Evolutionary conservation across 1,140 invertebrate species (phyloP).

Genomic region (Hyphantria cunea): DNA sequence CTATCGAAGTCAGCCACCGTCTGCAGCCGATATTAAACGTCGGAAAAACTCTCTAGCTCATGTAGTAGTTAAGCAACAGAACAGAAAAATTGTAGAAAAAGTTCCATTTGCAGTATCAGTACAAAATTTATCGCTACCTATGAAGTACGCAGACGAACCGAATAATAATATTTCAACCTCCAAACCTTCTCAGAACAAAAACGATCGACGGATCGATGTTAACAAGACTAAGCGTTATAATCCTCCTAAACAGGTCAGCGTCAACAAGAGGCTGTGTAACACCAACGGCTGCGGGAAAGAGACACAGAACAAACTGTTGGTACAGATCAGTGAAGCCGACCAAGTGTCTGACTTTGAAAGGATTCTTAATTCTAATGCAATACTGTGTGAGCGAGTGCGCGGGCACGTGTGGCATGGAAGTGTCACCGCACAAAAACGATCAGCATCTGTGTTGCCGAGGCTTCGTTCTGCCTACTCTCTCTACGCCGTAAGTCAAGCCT

Average conservation of each 20-base stretch:
- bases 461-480: constrained; percentile 75
- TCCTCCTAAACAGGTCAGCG: constrained; percentile 71
- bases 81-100: constrained; percentile 59
- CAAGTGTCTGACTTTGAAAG: constrained; percentile 82
- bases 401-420: constrained; percentile 66
- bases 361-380: constrained; percentile 82
- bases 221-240: constrained; percentile 68
- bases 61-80: constrained; percentile 58
- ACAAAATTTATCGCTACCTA: constrained; percentile 69
- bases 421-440: constrained; percentile 48
- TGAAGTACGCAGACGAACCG: constrained; percentile 64
- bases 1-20: constrained; percentile 37
- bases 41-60: constrained; percentile 41
- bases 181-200: constrained; percentile 46
- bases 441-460: constrained; percentile 56
- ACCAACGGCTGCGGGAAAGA: constrained; percentile 60
- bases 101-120: constrained; percentile 61
- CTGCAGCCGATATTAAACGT: constrained; percentile 39
- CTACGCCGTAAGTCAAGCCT: constrained; percentile 69
- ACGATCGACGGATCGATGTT: constrained; percentile 51
- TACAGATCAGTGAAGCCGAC: constrained; percentile 80
- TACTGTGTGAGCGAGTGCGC: constrained; percentile 68
- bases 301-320: constrained; percentile 77
- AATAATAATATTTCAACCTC: constrained; percentile 63
- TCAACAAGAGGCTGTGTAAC: constrained; percentile 69